Percentiles rank a stretch among this genome's conserved stretches.
Evolutionary conservation across 2,113 vertebrate species (phyloP).

Genomic region (Hypocryptadius cinnamomeus): DNA sequence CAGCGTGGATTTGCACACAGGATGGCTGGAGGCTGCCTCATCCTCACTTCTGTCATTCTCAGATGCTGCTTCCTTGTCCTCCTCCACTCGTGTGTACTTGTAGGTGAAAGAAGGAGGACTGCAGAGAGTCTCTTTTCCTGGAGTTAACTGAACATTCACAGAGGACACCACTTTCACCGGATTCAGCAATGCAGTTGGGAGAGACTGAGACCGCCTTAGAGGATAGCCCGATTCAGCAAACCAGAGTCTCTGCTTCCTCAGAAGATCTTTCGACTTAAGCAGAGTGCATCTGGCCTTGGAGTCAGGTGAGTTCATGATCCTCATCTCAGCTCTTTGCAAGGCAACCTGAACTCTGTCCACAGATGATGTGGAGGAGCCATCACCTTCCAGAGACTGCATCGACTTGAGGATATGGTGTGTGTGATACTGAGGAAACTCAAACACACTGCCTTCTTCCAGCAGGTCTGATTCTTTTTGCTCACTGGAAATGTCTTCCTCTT

Average conservation of each 20-base stretch:
- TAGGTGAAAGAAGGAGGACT: constrained; percentile 83
- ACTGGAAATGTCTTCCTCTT: not conserved
- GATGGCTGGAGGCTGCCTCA: constrained; percentile 5
- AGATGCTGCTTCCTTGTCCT: not conserved
- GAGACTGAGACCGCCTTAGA: constrained; percentile 85
- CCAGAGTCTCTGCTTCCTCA: constrained; percentile 64
- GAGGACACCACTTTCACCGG: constrained; percentile 87
- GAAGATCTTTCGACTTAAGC: constrained; percentile 67
- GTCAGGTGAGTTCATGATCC: constrained; percentile 28
- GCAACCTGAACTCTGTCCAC: constrained; percentile 67
- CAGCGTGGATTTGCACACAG: constrained; percentile 69
- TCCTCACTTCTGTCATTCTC: not conserved
- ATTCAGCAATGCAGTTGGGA: constrained; percentile 79
- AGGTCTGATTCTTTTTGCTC: constrained; percentile 5
- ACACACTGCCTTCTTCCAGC: constrained; percentile 47
- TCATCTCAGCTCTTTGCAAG: constrained; percentile 76
- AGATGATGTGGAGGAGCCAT: not conserved
- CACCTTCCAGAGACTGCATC: constrained; percentile 35
- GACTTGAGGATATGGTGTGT: constrained; percentile 76
- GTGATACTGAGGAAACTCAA: constrained; percentile 70
- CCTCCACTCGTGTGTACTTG: constrained; percentile 69
- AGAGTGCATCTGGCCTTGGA: constrained; percentile 56
- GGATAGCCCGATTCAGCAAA: constrained; percentile 66
- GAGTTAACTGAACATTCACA: constrained; percentile 82
- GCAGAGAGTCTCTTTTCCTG: constrained; percentile 75